Evolutionary conservation across 1,140 invertebrate genomes (phyloP).

Genomic region (Caenorhabditis latens): DNA sequence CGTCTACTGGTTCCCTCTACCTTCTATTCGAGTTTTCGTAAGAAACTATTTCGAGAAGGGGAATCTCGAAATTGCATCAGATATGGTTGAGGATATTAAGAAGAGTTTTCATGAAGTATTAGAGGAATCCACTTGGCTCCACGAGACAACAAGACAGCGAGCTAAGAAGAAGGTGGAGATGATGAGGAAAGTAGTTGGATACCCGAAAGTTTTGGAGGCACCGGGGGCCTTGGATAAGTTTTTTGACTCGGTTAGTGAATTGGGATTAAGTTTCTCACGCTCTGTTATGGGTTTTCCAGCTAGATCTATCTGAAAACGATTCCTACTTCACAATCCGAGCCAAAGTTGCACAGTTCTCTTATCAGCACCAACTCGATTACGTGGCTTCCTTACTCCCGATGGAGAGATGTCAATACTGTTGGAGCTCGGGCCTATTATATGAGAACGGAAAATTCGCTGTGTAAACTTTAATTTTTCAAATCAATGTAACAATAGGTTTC

Average conservation of each 20-base stretch:
- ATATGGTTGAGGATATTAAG: background rate
- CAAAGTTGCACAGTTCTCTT: too few relatives aligned
- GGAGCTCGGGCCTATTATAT: too few relatives aligned
- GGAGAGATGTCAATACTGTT: too few relatives aligned
- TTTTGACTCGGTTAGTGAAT: background rate
- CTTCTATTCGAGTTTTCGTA: background rate
- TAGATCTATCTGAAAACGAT: too few relatives aligned
- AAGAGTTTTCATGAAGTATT: background rate
- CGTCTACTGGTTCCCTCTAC: background rate
- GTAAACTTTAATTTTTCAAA: background rate
- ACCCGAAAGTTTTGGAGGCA: background rate
- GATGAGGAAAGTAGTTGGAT: background rate
- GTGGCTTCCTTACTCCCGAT: too few relatives aligned
- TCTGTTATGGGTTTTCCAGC: too few relatives aligned
- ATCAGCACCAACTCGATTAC: too few relatives aligned
- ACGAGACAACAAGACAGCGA: background rate
- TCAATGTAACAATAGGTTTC: too few relatives aligned
- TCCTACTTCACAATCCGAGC: too few relatives aligned
- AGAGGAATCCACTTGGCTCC: background rate
- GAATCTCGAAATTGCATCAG: background rate
- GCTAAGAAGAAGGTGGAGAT: background rate
- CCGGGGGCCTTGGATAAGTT: background rate
- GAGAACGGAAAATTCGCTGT: background rate
- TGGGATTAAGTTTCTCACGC: background rate
- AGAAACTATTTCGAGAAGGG: background rate